Conservation (phyloP, 1,140 invertebrate genomes). For the Hyphantria cunea region DNA sequence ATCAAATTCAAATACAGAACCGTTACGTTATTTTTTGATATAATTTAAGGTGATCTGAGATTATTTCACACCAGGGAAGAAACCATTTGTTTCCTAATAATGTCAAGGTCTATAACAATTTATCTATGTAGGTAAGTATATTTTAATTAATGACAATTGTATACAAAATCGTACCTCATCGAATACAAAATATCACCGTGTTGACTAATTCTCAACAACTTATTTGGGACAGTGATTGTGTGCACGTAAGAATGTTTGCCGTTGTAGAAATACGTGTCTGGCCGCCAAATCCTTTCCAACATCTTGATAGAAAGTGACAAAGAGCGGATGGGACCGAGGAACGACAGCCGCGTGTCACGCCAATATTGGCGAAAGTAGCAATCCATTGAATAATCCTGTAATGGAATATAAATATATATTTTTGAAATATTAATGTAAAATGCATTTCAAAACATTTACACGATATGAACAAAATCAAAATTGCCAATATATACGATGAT, state of each 20-base stretch:
- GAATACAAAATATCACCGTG: conserved; percentile 97
- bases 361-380: conserved; percentile 97
- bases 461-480: too few relatives aligned
- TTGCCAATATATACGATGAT: too few relatives aligned
- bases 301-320: conserved; percentile 94
- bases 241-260: conserved; percentile 97
- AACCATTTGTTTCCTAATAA: not conserved
- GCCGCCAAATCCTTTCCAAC: conserved; percentile 96
- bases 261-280: conserved; percentile 97
- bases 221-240: conserved; percentile 97
- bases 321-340: conserved; percentile 90
- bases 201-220: conserved; percentile 92
- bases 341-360: conserved; percentile 92
- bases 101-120: too few relatives aligned
- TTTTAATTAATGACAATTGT: too few relatives aligned
- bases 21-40: too few relatives aligned
- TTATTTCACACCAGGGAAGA: too few relatives aligned
- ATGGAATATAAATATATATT: conserved; percentile 20
- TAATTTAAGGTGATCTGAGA: too few relatives aligned
- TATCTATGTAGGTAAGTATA: too few relatives aligned
- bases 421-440: not conserved
- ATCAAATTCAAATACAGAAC: too few relatives aligned
- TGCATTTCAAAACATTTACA: too few relatives aligned
- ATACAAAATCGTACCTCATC: conserved; percentile 87
- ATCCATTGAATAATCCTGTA: conserved; percentile 97